Evolutionary conservation across 2,888 invertebrate species (phyloP).

Genomic region (Abscondita cerata): DNA sequence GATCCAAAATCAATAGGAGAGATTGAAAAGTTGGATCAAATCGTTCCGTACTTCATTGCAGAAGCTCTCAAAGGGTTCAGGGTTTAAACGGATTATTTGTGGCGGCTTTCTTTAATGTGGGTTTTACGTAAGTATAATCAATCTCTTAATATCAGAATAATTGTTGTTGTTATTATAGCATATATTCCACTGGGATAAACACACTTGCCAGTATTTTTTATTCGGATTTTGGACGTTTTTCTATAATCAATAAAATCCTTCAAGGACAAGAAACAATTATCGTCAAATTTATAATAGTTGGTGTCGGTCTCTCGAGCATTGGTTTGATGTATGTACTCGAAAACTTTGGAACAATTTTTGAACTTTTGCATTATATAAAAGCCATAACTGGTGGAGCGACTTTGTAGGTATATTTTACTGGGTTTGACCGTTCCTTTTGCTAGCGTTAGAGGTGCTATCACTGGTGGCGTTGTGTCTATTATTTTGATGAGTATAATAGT

Average conservation of each 20-base stretch:
- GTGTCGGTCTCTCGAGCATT: slow-evolving; percentile 61
- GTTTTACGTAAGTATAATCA: slow-evolving; percentile 62
- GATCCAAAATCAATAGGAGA: slow-evolving; percentile 67
- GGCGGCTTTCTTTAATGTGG: slow-evolving; percentile 76
- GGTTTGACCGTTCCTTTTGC: slow-evolving; percentile 71
- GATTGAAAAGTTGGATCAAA: slow-evolving; percentile 62
- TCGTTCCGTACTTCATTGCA: slow-evolving; percentile 73
- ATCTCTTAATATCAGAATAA: background rate
- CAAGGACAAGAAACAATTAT: slow-evolving; percentile 63
- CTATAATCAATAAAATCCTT: slow-evolving; percentile 58
- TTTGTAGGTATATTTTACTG: slow-evolving; percentile 69
- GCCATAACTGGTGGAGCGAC: slow-evolving; percentile 70
- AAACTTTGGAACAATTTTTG: slow-evolving; percentile 69
- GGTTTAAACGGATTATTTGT: slow-evolving; percentile 77
- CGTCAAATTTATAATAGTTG: slow-evolving; percentile 66
- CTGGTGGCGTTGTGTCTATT: slow-evolving; percentile 62
- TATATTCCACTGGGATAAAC: slow-evolving; percentile 67
- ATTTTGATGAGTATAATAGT: slow-evolving; percentile 62
- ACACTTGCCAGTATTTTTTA: slow-evolving; percentile 67
- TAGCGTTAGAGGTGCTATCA: slow-evolving; percentile 66
- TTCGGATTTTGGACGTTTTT: slow-evolving; percentile 66
- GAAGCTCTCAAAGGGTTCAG: slow-evolving; percentile 68
- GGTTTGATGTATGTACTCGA: slow-evolving; percentile 65
- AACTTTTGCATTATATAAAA: slow-evolving; percentile 67
- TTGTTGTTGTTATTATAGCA: slow-evolving; percentile 54